A percentile compares a stretch with the other conserved stretches of the same genome.
Evolutionary conservation across 1,140 invertebrate species (phyloP).

Genomic region (Penaeus chinensis): DNA sequence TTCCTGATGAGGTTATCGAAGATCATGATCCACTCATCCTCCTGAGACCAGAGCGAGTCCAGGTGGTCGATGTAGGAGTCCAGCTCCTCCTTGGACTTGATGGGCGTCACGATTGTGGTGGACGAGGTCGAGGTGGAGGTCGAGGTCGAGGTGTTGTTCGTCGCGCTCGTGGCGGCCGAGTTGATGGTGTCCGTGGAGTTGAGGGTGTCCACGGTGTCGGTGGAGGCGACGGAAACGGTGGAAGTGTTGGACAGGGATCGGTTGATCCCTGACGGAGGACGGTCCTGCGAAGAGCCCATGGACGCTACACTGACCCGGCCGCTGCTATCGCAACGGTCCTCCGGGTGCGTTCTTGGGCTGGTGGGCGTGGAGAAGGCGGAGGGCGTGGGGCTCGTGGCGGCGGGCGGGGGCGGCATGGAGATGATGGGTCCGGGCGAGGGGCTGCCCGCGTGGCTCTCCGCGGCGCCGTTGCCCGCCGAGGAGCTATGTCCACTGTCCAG

Average conservation of each 20-base stretch:
- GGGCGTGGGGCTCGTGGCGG: slow-evolving; percentile 27
- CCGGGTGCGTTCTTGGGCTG: not conserved
- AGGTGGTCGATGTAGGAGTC: slow-evolving; percentile 60
- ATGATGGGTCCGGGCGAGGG: slow-evolving; percentile 33
- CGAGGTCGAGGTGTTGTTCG: slow-evolving; percentile 35
- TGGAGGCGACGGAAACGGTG: slow-evolving; percentile 51
- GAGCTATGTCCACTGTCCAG: slow-evolving; percentile 62
- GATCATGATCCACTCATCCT: slow-evolving; percentile 63
- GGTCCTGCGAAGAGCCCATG: slow-evolving; percentile 41
- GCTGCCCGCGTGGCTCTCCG: slow-evolving; percentile 33
- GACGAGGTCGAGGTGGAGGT: slow-evolving; percentile 50
- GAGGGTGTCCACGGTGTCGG: slow-evolving; percentile 12
- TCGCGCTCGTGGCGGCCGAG: slow-evolving; percentile 45
- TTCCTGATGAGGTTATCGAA: slow-evolving; percentile 62
- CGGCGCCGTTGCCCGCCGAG: slow-evolving; percentile 34
- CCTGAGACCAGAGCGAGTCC: slow-evolving; percentile 57
- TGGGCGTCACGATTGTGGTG: slow-evolving; percentile 53
- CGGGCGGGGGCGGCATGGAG: slow-evolving; percentile 21
- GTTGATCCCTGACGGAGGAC: slow-evolving; percentile 44
- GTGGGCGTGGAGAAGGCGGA: slow-evolving; percentile 26
- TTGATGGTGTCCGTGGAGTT: slow-evolving; percentile 30
- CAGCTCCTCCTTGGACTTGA: slow-evolving; percentile 61
- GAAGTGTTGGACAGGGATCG: slow-evolving; percentile 50
- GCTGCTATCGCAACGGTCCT: not conserved
- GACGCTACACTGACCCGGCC: slow-evolving; percentile 27